Base-by-base conservation (phyloP, 1,140 invertebrate species). In the Batillaria attramentaria region DNA sequence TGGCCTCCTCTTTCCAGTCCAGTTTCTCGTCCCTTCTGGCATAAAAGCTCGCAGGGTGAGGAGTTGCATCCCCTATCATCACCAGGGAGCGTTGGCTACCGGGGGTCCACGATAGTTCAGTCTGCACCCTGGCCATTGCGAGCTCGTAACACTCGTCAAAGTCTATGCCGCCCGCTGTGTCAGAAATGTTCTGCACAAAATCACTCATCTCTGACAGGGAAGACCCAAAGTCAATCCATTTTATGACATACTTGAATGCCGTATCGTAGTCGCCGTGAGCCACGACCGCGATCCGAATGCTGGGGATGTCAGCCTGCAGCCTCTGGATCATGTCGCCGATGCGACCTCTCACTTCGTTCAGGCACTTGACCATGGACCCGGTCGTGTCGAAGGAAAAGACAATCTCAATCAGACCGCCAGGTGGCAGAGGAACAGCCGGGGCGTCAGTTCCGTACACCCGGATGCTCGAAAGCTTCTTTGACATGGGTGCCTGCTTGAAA, bases 361-460 rank as follows among this genome's bases (percentile, higher is more conserved):
- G 77, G 74, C 83, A 89, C 16, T 75, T 70, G 41, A 31, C 81
- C 89, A 90, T 90, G 28, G 88, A 89, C 20, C 89, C 88, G 31
- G 89, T 90, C 3, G 89, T 90, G 75, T 90, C 89, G 70, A 90
- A 90, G 8, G 88, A 89, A 75, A 90, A 90, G 31, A 86, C 89
- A 46, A 89, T 86, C 69, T 90, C 89, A 37, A 87, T 81, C 57
- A 82, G 83, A 57, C 87, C 87, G 50, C 84, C 83, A 35, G 87
- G 84, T 42, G 82, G 82, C 33, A 82, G n/a, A 8, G 72, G 72
- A 8, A 70, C 54, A 41, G 70, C 24, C 10, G 41, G 41, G 10
- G 35, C 73, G 33, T 74, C 72, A 31, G 20, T 37, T 4, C 72
- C 72, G 35, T 24, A 54, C 35, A n/a, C 35, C 31, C 68, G 68